A percentile compares a stretch with the other conserved stretches of the same genome.
These are phyloP conservation scores for Mizuhopecten yessoensis DNA, from an alignment of 1,140 invertebrate species.

Conservation along the genomic window DNA sequence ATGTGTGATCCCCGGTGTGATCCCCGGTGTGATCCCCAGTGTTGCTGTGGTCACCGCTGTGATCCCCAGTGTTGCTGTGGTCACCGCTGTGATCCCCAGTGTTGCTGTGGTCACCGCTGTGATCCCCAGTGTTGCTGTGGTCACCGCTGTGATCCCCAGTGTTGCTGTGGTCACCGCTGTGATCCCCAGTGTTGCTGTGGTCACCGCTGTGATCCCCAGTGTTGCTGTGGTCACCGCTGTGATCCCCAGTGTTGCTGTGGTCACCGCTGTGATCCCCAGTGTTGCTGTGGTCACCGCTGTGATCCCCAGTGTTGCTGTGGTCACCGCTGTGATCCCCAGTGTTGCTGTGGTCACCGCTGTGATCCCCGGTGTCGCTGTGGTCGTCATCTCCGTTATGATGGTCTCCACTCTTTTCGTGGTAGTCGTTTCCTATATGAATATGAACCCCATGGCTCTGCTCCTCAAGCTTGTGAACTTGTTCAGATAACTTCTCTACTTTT, in stretches of 20 bases:
- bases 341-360: background rate
- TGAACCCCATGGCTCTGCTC: background rate
- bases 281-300: background rate
- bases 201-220: background rate
- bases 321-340: background rate
- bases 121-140: background rate
- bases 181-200: background rate
- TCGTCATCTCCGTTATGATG: background rate
- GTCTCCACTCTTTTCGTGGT: background rate
- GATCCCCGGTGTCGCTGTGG: background rate
- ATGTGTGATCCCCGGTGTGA: too few relatives aligned
- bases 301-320: background rate
- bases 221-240: background rate
- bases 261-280: background rate
- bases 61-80: background rate
- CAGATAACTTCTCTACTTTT: background rate
- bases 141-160: background rate
- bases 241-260: background rate
- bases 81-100: background rate
- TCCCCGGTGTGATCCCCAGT: background rate
- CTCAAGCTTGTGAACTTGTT: background rate
- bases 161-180: background rate
- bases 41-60: background rate
- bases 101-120: background rate
- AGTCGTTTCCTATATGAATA: background rate